These are phyloP conservation scores for Pipistrellus kuhlii DNA, from an alignment of 2,797 vertebrate genomes.

Conservation along the genomic window DNA sequence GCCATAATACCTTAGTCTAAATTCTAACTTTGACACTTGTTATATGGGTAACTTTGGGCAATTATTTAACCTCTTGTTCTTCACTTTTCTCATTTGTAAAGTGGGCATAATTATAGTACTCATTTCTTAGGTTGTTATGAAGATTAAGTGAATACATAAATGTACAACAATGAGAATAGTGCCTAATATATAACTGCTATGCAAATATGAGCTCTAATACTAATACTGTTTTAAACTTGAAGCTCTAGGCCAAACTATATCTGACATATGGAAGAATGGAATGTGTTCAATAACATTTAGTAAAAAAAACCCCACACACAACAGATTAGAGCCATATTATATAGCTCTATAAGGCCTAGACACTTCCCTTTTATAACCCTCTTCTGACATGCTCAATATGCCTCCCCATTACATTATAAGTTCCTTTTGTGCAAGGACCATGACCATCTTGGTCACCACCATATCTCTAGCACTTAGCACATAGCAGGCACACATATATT, in stretches of 20 bases:
- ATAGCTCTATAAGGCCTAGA: background rate
- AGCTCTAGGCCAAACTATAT: background rate
- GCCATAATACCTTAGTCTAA: background rate
- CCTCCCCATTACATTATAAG: background rate
- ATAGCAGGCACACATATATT: background rate
- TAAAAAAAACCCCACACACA: background rate
- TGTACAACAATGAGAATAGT: background rate
- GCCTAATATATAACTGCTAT: constrained; percentile 3
- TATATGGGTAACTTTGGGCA: background rate
- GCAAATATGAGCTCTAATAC: background rate
- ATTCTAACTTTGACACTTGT: background rate
- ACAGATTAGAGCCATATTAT: background rate
- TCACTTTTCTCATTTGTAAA: background rate
- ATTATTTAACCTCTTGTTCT: constrained; percentile 4
- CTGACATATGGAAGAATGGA: background rate
- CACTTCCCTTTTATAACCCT: background rate
- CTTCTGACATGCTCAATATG: background rate
- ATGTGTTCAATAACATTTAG: constrained; percentile 3
- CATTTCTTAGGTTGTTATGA: background rate
- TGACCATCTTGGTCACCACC: background rate
- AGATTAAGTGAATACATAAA: constrained; percentile 11
- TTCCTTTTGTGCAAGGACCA: background rate
- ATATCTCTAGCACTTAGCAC: background rate
- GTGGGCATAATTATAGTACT: background rate
- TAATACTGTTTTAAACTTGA: constrained; percentile 17